Conservation (phyloP, 2,113 vertebrate genomes). For the Tupaia chinensis region DNA sequence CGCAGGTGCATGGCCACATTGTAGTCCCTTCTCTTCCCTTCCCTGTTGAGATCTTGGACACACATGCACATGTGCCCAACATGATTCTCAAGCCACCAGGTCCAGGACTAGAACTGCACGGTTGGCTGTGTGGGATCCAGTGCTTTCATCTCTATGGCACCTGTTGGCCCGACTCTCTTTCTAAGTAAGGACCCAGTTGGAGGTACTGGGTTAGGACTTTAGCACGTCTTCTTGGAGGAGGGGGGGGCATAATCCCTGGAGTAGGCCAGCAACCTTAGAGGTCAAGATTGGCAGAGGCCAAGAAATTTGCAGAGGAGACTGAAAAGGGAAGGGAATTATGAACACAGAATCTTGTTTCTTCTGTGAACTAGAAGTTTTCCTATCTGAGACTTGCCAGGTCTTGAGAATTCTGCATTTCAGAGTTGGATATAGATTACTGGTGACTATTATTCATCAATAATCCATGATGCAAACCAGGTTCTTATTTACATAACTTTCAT, state of each 20-base stretch:
- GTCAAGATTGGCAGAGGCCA: not conserved
- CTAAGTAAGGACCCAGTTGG: not conserved
- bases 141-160: no score
- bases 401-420: not conserved
- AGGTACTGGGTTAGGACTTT: no score
- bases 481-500: not conserved
- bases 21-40: no score
- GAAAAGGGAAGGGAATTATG: not conserved
- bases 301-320: not conserved
- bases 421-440: not conserved
- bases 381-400: not conserved
- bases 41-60: no score
- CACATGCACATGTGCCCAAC: no score
- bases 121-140: no score
- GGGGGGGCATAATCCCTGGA: not conserved
- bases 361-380: not conserved
- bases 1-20: no score
- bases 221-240: not conserved
- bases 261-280: not conserved
- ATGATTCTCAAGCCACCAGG: no score
- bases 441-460: not conserved
- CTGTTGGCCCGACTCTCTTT: no score
- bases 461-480: not conserved
- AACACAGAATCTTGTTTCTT: not conserved
- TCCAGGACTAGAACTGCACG: no score